Base-by-base conservation (phyloP, 2,113 vertebrate species). In the Motacilla alba region DNA sequence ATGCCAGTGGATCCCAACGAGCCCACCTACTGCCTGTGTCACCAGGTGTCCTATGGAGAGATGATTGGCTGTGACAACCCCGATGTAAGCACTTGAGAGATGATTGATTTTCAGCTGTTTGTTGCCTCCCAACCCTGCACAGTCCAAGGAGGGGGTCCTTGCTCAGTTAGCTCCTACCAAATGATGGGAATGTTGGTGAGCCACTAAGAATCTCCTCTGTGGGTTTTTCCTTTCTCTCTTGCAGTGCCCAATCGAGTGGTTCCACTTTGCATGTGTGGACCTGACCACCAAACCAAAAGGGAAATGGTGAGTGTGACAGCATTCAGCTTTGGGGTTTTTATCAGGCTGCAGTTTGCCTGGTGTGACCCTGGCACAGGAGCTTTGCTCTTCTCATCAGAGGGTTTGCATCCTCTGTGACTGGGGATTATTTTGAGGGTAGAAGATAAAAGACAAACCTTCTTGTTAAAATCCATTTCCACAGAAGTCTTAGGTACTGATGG, bases 61-160 rank as follows among this genome's bases (percentile, higher is more conserved):
- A 99, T 99, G 99, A 99, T 99, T 28, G 99, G 99, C 96, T 99
- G 99, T 31, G 99, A 99, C 97, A 99, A 99, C 93, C 99, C 98
- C 3, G 99, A 99, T 56, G 99, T 99, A 98, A 95, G 99, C 97
- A 63, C 63, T 12, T 1, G 21, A 52, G 10, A 33, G 4, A 20
- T 18, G 2, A 5, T 21, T 11, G 19, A 3, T 70, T 69, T 39
- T 43, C 16, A 14, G 26, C 1, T 46, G 10, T 37, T 66, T 2
- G 7, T 53, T 68, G 6, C 26, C 3, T 82, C 43, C 27, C 41
- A 35, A 2, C 11, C 5, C 43, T 39, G 12, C 55, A 16, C 50
- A 68, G 4, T 18, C 60, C 1, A 0, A 21, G 64, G 11, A 31
- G 18, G 11, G 12, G 8, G 4, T 21, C 28, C 49, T 82, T 69